A percentile compares a stretch with the other conserved stretches of the same genome.
These are phyloP conservation scores for Corydoras maculifer DNA, from an alignment of 2,113 vertebrate genomes.

Conservation along the genomic window DNA sequence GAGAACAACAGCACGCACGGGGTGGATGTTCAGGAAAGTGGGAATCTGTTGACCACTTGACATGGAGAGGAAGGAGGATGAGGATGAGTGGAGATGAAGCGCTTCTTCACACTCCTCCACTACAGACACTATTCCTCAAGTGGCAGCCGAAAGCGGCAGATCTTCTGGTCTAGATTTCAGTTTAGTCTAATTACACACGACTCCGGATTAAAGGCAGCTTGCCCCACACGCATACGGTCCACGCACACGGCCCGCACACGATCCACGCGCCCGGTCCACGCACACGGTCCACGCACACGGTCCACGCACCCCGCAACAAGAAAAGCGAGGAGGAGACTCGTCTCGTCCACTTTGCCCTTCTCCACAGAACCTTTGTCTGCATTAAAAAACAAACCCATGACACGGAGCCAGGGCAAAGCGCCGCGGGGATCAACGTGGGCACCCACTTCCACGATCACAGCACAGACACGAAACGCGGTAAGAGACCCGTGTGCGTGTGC, in stretches of 20 bases:
- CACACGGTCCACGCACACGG: background rate
- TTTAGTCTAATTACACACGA: conserved; percentile 22
- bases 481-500: background rate
- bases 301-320: background rate
- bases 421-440: conserved; percentile 45
- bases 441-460: conserved; percentile 38
- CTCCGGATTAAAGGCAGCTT: conserved; percentile 6
- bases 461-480: background rate
- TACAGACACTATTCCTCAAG: background rate
- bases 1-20: too few species aligned
- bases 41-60: too few species aligned
- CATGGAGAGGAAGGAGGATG: too few species aligned
- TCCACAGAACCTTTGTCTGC: too few species aligned
- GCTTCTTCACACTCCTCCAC: too few species aligned
- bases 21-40: too few species aligned
- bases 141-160: background rate
- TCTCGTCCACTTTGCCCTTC: too few species aligned
- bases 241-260: background rate
- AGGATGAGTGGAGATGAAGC: too few species aligned
- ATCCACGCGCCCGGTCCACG: too few species aligned
- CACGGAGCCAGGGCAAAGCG: conserved; percentile 23
- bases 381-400: background rate
- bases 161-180: conserved; percentile 1
- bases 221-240: too few species aligned
- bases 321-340: too few species aligned